Evolutionary conservation across 37 sponge, comb jelly and placozoan genomes (phyloP).

Genomic region (Cladorhizidae sp.): DNA sequence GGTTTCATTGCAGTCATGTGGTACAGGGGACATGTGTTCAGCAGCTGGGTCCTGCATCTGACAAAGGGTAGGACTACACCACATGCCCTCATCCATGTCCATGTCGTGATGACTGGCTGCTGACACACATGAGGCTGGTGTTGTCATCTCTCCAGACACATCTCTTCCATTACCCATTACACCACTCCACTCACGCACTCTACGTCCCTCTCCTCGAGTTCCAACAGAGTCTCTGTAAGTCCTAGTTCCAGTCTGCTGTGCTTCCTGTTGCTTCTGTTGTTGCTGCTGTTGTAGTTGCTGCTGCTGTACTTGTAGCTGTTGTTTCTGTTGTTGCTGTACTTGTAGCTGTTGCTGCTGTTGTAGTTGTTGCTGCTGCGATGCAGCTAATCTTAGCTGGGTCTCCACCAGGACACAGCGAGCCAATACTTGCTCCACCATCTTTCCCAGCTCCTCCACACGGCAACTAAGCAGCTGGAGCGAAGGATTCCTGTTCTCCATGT

Average conservation of each 20-base stretch:
- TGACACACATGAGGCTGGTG: no score
- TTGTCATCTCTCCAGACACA: no score
- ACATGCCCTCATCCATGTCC: no score
- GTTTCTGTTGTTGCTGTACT: neutral
- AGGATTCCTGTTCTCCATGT: neutral
- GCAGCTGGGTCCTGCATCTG: no score
- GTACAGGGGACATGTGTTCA: neutral
- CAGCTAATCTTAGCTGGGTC: slow-evolving; percentile 55
- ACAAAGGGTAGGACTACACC: no score
- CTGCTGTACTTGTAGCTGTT: neutral
- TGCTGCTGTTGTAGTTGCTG: neutral
- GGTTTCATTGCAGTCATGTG: neutral
- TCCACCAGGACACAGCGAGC: slow-evolving; percentile 73
- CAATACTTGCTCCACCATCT: slow-evolving; percentile 64
- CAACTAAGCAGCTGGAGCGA: neutral
- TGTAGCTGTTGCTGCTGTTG: neutral
- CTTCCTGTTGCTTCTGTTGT: neutral
- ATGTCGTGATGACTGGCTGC: no score
- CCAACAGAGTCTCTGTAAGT: no score
- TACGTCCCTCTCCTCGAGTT: no score
- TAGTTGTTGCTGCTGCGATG: neutral
- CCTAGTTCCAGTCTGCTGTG: neutral
- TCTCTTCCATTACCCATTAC: no score
- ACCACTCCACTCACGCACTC: no score
- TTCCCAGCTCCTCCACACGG: slow-evolving; percentile 44